phyloP scores from a whole-genome alignment of 1,140 invertebrate genomes.

The Formica exsecta region DNA sequence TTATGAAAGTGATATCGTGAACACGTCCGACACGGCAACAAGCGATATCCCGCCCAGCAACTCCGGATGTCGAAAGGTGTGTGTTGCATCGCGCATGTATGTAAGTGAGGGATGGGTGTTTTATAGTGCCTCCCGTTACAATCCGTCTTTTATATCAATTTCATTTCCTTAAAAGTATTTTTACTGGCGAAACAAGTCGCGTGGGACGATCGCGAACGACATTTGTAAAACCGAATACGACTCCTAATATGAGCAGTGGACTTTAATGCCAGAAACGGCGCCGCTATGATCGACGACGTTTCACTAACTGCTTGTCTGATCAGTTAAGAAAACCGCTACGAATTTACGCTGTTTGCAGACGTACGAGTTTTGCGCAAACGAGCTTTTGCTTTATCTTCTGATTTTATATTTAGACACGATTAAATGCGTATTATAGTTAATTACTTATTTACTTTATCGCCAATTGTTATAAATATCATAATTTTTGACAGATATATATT shows the following conservation, averaged over 20 bases:
- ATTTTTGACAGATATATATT: background rate
- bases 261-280: constrained; percentile 68
- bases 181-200: constrained; percentile 64
- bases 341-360: constrained; percentile 12
- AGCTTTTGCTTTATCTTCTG: background rate
- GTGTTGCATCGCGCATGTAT: background rate
- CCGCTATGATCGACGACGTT: constrained; percentile 66
- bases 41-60: constrained; percentile 58
- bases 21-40: constrained; percentile 66
- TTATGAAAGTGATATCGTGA: constrained; percentile 61
- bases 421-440: constrained; percentile 6
- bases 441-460: background rate
- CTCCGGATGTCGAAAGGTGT: background rate
- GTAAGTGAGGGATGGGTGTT: constrained; percentile 31
- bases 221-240: constrained; percentile 72
- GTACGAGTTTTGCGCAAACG: background rate
- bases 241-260: constrained; percentile 54
- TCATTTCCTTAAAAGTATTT: constrained; percentile 80
- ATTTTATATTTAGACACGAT: background rate
- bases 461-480: background rate
- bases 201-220: constrained; percentile 50
- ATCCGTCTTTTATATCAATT: constrained; percentile 77
- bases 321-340: constrained; percentile 11
- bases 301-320: constrained; percentile 42
- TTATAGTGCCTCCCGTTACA: constrained; percentile 63